Conservation (phyloP, 2,888 invertebrate genomes). For the Sialis fuliginosa region DNA sequence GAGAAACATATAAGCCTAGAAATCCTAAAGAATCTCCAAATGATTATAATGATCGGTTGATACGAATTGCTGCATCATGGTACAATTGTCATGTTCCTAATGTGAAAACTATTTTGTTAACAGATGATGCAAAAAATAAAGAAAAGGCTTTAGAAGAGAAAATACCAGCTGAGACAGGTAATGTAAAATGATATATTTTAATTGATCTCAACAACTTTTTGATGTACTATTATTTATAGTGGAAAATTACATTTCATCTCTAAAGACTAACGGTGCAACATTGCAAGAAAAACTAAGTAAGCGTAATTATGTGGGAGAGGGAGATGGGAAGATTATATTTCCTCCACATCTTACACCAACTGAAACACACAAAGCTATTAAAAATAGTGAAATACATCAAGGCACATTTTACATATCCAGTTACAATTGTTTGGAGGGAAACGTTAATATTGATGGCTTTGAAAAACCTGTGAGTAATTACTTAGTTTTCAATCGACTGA, state of each 20-base stretch:
- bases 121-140: slow-evolving; percentile 69
- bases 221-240: slow-evolving; percentile 28
- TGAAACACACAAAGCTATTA: slow-evolving; percentile 64
- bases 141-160: slow-evolving; percentile 51
- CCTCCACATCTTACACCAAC: slow-evolving; percentile 69
- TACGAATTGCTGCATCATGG: slow-evolving; percentile 66
- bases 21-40: slow-evolving; percentile 67
- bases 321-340: slow-evolving; percentile 47
- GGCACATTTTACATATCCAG: slow-evolving; percentile 74
- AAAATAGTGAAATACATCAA: slow-evolving; percentile 54
- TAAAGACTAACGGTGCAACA: slow-evolving; percentile 40
- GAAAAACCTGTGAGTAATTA: slow-evolving; percentile 52
- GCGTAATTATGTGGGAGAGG: slow-evolving; percentile 41
- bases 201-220: not conserved
- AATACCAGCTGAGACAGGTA: slow-evolving; percentile 54
- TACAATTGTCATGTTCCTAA: slow-evolving; percentile 54
- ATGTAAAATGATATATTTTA: slow-evolving; percentile 6
- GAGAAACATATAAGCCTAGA: slow-evolving; percentile 76
- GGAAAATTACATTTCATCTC: slow-evolving; percentile 57
- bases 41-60: slow-evolving; percentile 84
- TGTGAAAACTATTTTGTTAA: slow-evolving; percentile 56
- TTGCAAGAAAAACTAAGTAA: slow-evolving; percentile 70
- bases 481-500: not conserved
- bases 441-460: slow-evolving; percentile 58
- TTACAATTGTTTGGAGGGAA: slow-evolving; percentile 89